Percentiles rank a stretch among this genome's conserved stretches.
phyloP scores from a whole-genome alignment of 2,797 vertebrate genomes.

The Phoebastria nigripes region DNA sequence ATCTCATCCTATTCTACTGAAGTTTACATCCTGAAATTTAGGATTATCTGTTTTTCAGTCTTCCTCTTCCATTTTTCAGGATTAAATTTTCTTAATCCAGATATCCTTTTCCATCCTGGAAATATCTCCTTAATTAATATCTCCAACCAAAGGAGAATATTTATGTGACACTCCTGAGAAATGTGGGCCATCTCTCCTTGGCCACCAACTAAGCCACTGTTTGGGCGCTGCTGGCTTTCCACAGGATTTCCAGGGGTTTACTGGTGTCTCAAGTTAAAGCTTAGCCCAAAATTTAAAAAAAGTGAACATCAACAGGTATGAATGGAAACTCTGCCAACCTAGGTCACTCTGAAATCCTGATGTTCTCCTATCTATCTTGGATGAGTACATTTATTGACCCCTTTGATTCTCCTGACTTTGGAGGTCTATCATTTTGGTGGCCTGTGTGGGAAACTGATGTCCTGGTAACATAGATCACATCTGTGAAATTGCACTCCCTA shows the following conservation, averaged over 20 bases:
- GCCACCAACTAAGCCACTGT: neutral
- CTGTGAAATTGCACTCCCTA: neutral
- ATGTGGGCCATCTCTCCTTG: neutral
- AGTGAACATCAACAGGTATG: neutral
- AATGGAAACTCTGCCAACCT: neutral
- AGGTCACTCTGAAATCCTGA: neutral
- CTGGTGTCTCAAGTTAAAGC: neutral
- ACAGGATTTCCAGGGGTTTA: neutral
- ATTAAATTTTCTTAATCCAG: neutral
- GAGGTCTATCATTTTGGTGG: neutral
- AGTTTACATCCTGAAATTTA: neutral
- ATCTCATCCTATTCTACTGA: neutral
- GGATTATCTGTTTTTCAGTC: neutral
- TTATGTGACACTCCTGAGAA: neutral
- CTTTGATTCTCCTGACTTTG: neutral
- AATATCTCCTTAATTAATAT: neutral
- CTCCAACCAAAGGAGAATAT: neutral
- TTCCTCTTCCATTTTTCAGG: neutral
- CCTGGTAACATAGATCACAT: neutral
- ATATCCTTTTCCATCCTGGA: neutral
- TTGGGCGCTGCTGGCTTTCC: neutral
- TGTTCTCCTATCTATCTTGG: neutral
- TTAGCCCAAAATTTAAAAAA: neutral
- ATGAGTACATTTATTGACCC: neutral
- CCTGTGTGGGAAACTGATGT: neutral